phyloP scores from a whole-genome alignment of 2,797 vertebrate genomes.

The Poeciliopsis paucimaculata region DNA sequence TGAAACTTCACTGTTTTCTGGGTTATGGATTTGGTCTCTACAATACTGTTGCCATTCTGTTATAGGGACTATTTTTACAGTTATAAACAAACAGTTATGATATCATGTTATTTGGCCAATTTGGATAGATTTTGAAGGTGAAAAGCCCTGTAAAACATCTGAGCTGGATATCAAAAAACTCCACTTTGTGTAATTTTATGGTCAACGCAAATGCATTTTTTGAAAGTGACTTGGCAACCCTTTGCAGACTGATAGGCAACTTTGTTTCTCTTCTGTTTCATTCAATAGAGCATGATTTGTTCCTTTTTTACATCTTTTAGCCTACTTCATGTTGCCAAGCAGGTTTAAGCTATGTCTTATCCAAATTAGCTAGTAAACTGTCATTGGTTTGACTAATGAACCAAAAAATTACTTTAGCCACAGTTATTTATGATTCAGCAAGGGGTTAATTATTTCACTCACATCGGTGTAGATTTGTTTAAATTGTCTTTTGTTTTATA shows the following conservation, averaged over 20 bases:
- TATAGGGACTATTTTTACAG: background rate
- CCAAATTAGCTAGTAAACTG: background rate
- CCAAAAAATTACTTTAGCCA: background rate
- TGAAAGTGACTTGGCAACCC: background rate
- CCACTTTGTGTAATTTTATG: background rate
- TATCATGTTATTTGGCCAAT: background rate
- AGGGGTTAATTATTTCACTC: background rate
- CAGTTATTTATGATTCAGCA: background rate
- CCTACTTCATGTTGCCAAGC: background rate
- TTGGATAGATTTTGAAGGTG: background rate
- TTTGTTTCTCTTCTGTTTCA: background rate
- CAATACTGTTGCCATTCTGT: background rate
- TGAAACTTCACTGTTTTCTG: background rate
- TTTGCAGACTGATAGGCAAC: background rate
- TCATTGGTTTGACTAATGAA: background rate
- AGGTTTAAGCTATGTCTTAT: background rate
- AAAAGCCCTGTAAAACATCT: background rate
- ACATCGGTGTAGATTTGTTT: background rate
- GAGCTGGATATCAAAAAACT: background rate
- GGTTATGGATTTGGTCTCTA: background rate
- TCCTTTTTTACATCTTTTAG: background rate
- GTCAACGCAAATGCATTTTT: no score
- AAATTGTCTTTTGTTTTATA: background rate
- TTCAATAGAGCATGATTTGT: background rate
- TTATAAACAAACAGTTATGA: background rate